Evolutionary conservation across 2,113 vertebrate genomes (phyloP).

Genomic region (Hucho hucho): DNA sequence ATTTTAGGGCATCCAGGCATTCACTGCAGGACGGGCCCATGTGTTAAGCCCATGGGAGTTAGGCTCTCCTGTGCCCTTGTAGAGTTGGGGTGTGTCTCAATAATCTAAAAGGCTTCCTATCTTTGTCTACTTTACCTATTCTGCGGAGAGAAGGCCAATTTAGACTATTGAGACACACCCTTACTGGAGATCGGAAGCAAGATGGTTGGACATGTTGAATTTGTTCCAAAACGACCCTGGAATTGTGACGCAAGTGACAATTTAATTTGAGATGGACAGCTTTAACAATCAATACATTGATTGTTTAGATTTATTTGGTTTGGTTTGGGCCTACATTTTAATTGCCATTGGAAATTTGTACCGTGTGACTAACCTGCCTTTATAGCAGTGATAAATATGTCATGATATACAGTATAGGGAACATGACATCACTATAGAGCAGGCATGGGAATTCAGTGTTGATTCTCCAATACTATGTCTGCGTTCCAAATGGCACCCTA

Average conservation of each 20-base stretch:
- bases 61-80: constrained; percentile 4
- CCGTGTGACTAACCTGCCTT: constrained; percentile 55
- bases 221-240: too few relatives aligned
- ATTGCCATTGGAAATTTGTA: constrained; percentile 50
- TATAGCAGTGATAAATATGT: constrained; percentile 56
- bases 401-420: constrained; percentile 42
- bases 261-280: constrained; percentile 6
- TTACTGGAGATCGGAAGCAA: too few relatives aligned
- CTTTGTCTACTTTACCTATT: too few relatives aligned
- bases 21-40: constrained; percentile 35
- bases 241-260: constrained; percentile 40
- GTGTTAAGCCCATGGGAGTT: constrained; percentile 42
- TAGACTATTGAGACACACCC: too few relatives aligned
- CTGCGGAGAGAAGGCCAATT: too few relatives aligned
- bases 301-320: constrained; percentile 55
- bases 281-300: constrained; percentile 63
- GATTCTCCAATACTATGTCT: constrained; percentile 36
- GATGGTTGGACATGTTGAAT: too few relatives aligned
- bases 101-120: too few relatives aligned
- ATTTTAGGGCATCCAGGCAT: constrained; percentile 45
- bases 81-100: too few relatives aligned
- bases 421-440: constrained; percentile 51
- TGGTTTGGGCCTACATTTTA: constrained; percentile 50
- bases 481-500: too few relatives aligned
- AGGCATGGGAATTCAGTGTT: constrained; percentile 52